Evolutionary conservation across 2,888 invertebrate species (phyloP), one percentile per base, ranked within the genome.

Genomic region (Meta bourneti): DNA sequence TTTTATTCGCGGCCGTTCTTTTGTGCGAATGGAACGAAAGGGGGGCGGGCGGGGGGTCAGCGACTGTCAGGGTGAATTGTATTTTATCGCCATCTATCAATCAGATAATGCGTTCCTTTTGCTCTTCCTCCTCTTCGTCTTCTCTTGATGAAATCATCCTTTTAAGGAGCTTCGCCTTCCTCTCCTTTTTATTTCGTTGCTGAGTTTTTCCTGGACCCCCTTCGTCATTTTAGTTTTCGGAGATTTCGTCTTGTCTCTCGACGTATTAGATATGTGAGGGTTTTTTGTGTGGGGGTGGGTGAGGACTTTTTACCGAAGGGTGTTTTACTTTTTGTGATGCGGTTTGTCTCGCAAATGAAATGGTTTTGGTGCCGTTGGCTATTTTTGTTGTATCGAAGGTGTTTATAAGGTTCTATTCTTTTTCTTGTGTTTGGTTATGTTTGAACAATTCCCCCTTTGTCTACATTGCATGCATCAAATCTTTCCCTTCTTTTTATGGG

Each of bases 71-170:
- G 79, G 83, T 54, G 84, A 90, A 90, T 90, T 83, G 89, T 90
- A 90, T 90, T 90, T 90, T 90, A 90, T 90, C 89, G 89, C 48
- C 83, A 90, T 90, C 89, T 84, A 90, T 90, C 89, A 90, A 90
- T 90, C 89, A 90, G 89, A 90, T 90, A 90, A 90, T 90, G 89
- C 83, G 77, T 77, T 75, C 69, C 88, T 77, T 82, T 89, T 82
- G 69, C 81, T 89, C 75, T 88, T n/a, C 71, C 77, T 85, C 77
- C 49, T 52, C 74, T n/a, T 74, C 80, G 49, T 61, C 75, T 80
- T 81, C 88, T 54, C 72, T 79, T 90, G 89, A 90, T 90, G 89
- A 90, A 90, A 90, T 90, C 83, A 90, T 90, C 89, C 89, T 90
- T 90, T 84, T 83, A 90, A 90, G 89, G 78, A 84, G 78, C 74